Evolutionary conservation across 2,797 vertebrate species (phyloP), one percentile per base, ranked within the genome.

Genomic region (Cyclura pinguis): DNA sequence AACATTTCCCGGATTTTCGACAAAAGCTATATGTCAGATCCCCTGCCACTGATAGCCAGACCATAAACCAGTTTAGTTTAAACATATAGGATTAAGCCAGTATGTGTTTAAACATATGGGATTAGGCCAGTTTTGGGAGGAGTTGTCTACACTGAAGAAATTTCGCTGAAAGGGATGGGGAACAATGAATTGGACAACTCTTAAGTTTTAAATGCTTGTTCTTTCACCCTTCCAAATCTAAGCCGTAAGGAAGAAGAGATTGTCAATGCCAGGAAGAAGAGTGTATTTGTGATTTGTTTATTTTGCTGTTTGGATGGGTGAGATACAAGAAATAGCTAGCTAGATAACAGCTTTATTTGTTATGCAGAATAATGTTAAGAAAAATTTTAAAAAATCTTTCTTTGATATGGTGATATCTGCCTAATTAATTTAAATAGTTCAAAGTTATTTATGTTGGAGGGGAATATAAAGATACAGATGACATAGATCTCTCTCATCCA

Each of bases 231-330:
- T 88, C 88, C 76, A 88, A 86, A 86, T 82, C 72, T 55, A 64
- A 72, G 52, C 72, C 87, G 93, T 94, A 95, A 95, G 93, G 92
- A 96, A 90, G 74, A 82, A 86, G 88, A 92, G n/a, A 87, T 77
- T 82, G 89, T 86, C 89, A 93, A 87, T 93, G 90, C 78, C 90
- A 94, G 93, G 90, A 93, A 94, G 93, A 94, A 95, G 92, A 94
- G 94, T 95, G 91, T 91, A 90, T 95, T 95, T 90, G 78, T 88
- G 89, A 47, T 73, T 6, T 50, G 2, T 82, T 18, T 81, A 7
- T 81, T 1, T 80, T 2, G 86, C 16, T 38, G 3, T 76, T 5
- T 87, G 42, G 35, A 83, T 82, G 55, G 42, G 52, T 73, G 57
- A 24, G 32, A n/a, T 47, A 50, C 27, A 24, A 91, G 55, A 89